Percentiles rank a stretch among this genome's conserved stretches.
Evolutionary conservation across 2,113 vertebrate genomes (phyloP).

Genomic region (Hemichromis elongatus): DNA sequence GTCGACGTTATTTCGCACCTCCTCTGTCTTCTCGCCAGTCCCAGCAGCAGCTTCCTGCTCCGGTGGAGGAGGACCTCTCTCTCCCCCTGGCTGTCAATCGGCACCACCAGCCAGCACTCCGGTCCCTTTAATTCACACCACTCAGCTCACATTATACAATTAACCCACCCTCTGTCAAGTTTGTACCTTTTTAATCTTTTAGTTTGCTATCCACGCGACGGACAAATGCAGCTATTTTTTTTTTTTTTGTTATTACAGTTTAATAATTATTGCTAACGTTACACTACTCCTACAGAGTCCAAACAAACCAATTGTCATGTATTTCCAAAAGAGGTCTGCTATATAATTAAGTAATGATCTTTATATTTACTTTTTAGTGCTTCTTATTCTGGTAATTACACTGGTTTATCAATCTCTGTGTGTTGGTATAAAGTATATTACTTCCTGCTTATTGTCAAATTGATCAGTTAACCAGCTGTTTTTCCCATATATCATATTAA

Average conservation of each 20-base stretch:
- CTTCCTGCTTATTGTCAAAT: neutral
- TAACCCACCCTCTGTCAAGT: neutral
- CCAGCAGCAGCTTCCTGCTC: conserved; percentile 59
- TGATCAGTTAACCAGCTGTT: neutral
- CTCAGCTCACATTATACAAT: neutral
- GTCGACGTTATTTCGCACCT: conserved; percentile 53
- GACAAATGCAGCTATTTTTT: neutral
- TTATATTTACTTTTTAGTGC: neutral
- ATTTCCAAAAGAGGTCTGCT: too few relatives aligned
- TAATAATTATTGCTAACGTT: neutral
- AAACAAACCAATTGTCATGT: too few relatives aligned
- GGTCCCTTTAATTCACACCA: neutral
- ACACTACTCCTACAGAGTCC: neutral
- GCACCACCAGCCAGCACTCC: neutral
- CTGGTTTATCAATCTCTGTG: neutral
- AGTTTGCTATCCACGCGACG: neutral
- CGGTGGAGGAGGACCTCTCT: conserved; percentile 32
- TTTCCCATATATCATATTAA: neutral
- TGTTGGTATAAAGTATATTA: neutral
- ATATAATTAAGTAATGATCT: neutral
- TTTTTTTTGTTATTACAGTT: neutral
- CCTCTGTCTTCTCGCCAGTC: conserved; percentile 19
- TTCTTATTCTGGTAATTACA: neutral
- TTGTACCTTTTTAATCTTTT: neutral
- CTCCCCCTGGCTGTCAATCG: conserved; percentile 40